A percentile compares a stretch with the other conserved stretches of the same genome.
Evolutionary conservation across 2,113 vertebrate species (phyloP).

Genomic region (Paedocypris sp.): DNA sequence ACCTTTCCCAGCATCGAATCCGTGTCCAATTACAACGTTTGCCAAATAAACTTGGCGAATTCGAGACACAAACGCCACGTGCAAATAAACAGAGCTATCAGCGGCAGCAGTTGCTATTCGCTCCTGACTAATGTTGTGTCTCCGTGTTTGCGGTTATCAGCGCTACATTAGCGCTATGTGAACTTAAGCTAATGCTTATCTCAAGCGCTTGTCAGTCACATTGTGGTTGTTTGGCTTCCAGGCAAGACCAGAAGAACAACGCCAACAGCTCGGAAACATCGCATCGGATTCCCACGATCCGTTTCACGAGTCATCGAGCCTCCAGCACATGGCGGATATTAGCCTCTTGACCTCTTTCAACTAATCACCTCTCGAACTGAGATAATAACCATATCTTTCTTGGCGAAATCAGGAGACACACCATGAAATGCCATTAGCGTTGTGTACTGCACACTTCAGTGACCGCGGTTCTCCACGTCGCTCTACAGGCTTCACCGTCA

Average conservation of each 20-base stretch:
- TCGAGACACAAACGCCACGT: not conserved
- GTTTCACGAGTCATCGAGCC: not conserved
- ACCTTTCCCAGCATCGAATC: no score
- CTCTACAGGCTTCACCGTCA: slow-evolving; percentile 44
- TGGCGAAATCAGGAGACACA: slow-evolving; percentile 47
- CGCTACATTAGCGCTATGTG: not conserved
- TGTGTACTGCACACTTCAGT: slow-evolving; percentile 27
- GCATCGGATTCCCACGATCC: not conserved
- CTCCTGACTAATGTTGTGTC: not conserved
- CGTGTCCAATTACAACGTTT: no score
- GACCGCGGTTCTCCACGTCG: slow-evolving; percentile 34
- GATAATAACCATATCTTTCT: slow-evolving; percentile 49
- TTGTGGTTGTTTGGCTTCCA: slow-evolving; percentile 16
- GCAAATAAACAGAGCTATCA: not conserved
- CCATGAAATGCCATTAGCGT: slow-evolving; percentile 52
- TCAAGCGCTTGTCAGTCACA: slow-evolving; percentile 14
- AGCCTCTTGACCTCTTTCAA: slow-evolving; percentile 50
- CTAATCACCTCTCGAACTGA: slow-evolving; percentile 52
- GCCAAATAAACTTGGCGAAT: no score
- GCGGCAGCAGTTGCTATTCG: not conserved
- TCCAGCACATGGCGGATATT: slow-evolving; percentile 36
- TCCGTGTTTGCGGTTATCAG: not conserved
- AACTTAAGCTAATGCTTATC: not conserved
- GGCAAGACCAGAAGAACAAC: slow-evolving; percentile 13
- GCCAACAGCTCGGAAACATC: not conserved